Evolutionary conservation across 1,140 invertebrate species (phyloP).

Genomic region (Anoplophora glabripennis): DNA sequence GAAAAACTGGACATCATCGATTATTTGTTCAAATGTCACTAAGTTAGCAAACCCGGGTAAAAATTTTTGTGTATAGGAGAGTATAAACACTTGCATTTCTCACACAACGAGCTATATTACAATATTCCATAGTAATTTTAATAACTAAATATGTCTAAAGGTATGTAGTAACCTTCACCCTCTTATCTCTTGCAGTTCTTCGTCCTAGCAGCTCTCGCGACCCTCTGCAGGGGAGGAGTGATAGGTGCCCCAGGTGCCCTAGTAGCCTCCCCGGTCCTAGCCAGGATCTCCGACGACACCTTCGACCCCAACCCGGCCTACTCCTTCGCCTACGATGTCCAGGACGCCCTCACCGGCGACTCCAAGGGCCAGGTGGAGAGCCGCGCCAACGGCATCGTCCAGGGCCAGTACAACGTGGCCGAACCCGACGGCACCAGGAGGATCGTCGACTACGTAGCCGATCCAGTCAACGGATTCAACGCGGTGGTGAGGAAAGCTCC

Average conservation of each 20-base stretch:
- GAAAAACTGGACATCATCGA: no score
- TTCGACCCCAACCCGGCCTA: conserved; percentile 55
- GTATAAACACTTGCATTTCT: no score
- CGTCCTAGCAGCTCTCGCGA: conserved; percentile 22
- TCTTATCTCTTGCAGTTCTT: conserved; percentile 34
- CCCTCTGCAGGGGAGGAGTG: conserved; percentile 29
- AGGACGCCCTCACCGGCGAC: conserved; percentile 58
- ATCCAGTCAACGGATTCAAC: conserved; percentile 54
- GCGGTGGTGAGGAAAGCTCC: conserved; percentile 48
- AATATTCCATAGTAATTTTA: no score
- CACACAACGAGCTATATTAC: no score
- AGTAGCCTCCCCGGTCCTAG: conserved; percentile 26
- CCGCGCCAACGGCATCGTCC: conserved; percentile 60
- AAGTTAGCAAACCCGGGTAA: no score
- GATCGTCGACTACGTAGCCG: conserved; percentile 63
- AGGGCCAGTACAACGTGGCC: conserved; percentile 61
- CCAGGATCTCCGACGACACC: conserved; percentile 50
- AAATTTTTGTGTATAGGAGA: no score
- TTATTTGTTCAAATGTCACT: no score
- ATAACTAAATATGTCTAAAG: no score
- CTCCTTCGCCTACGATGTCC: conserved; percentile 55
- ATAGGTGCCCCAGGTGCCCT: conserved; percentile 44
- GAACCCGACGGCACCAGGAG: conserved; percentile 64
- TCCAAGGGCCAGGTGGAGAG: conserved; percentile 57
- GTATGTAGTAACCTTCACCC: no score